Evolutionary conservation across 2,113 vertebrate genomes (phyloP).

Genomic region (Pangasianodon gigas): DNA sequence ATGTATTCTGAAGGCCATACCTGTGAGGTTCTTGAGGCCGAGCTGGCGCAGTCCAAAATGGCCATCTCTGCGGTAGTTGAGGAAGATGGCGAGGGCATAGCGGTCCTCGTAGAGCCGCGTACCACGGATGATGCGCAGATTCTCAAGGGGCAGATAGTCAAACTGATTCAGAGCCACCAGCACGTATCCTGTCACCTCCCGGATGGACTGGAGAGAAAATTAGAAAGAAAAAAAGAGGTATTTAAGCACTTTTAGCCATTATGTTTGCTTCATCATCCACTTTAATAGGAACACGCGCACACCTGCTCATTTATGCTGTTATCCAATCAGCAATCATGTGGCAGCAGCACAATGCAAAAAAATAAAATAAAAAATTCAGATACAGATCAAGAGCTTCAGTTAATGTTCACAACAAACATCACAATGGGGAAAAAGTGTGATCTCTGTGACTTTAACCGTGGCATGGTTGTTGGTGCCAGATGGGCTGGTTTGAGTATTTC

Average conservation of each 20-base stretch:
- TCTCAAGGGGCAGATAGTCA: conserved; percentile 94
- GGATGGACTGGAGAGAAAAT: conserved; percentile 83
- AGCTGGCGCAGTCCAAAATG: conserved; percentile 92
- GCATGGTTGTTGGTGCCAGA: too few species aligned
- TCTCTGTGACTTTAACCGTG: too few species aligned
- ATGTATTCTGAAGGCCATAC: conserved; percentile 58
- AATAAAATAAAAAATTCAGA: too few species aligned
- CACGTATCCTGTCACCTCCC: conserved; percentile 97
- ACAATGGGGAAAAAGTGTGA: too few species aligned
- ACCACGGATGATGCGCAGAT: conserved; percentile 92
- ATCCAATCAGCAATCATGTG: too few species aligned
- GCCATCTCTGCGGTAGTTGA: conserved; percentile 96
- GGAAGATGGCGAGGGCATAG: conserved; percentile 90
- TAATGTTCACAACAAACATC: too few species aligned
- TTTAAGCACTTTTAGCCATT: neutral
- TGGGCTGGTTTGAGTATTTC: too few species aligned
- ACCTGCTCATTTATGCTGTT: too few species aligned
- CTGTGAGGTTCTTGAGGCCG: conserved; percentile 91
- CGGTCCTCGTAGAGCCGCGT: conserved; percentile 95
- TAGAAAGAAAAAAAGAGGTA: neutral
- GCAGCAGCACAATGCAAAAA: too few species aligned
- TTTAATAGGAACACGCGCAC: too few species aligned
- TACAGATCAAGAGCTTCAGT: too few species aligned
- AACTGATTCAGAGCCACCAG: conserved; percentile 98
- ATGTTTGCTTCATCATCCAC: too few species aligned